Evolutionary conservation across 2,113 vertebrate genomes (phyloP).

Genomic region (Silurus glanis): DNA sequence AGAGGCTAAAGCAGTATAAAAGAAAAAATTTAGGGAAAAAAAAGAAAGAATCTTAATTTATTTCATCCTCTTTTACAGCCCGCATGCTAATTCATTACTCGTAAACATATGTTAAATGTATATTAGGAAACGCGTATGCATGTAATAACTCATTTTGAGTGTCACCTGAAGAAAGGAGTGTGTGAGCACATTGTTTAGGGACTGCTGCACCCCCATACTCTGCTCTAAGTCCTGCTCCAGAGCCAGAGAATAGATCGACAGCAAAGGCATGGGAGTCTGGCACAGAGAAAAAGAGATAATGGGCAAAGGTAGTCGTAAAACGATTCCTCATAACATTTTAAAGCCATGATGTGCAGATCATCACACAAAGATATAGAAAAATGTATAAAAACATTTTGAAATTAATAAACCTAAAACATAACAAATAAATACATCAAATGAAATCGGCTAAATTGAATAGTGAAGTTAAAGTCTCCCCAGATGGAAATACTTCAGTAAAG

Average conservation of each 20-base stretch:
- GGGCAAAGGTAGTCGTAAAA: neutral
- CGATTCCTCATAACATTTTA: too few species aligned
- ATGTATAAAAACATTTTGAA: too few species aligned
- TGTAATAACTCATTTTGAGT: neutral
- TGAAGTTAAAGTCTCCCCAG: too few species aligned
- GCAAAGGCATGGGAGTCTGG: conserved; percentile 89
- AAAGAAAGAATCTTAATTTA: neutral
- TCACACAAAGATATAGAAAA: neutral
- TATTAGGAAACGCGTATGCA: neutral
- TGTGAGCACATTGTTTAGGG: conserved; percentile 77
- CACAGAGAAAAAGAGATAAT: neutral
- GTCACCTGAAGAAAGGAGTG: conserved; percentile 90
- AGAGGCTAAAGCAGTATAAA: conserved; percentile 75
- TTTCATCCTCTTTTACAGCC: neutral
- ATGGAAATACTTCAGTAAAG: too few species aligned
- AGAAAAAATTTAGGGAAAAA: neutral
- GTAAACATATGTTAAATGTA: neutral
- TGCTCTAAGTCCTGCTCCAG: conserved; percentile 93
- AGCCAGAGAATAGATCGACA: conserved; percentile 92
- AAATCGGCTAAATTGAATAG: too few species aligned
- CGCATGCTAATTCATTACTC: neutral
- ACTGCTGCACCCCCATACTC: conserved; percentile 76
- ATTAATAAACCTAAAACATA: too few species aligned
- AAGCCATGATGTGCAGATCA: too few species aligned
- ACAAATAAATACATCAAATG: too few species aligned